Percentiles rank a stretch among this genome's conserved stretches.
These are phyloP conservation scores for Chymomyza fuscimana DNA, from an alignment of 2,888 invertebrate species.

Conservation along the genomic window DNA sequence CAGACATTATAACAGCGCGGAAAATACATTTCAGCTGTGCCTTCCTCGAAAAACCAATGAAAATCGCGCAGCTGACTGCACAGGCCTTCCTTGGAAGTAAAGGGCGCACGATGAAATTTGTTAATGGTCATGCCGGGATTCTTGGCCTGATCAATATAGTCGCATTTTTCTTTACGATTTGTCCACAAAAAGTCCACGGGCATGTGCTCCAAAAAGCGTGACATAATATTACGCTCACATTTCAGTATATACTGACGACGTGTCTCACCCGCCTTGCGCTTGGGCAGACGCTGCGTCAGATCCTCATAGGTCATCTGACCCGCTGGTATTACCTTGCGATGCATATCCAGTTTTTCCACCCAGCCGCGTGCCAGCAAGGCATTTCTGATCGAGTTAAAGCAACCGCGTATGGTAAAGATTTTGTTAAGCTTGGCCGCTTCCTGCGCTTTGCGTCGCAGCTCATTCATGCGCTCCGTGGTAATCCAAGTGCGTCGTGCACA, in stretches of 20 bases:
- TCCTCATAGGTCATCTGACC: conserved; percentile 78
- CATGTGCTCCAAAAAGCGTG: conserved; percentile 88
- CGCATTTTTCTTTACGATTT: conserved; percentile 87
- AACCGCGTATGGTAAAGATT: conserved; percentile 86
- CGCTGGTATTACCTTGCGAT: conserved; percentile 72
- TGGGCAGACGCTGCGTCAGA: conserved; percentile 77
- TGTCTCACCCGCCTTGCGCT: conserved; percentile 78
- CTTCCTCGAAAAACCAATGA: conserved; percentile 92
- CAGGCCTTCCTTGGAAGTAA: conserved; percentile 95
- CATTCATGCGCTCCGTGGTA: conserved; percentile 84
- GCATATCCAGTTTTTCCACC: conserved; percentile 80
- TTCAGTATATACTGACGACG: conserved; percentile 82
- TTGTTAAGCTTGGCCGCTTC: conserved; percentile 84
- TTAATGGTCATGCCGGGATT: conserved; percentile 86
- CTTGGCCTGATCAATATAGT: conserved; percentile 78
- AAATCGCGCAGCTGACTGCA: conserved; percentile 89
- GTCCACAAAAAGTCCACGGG: conserved; percentile 95
- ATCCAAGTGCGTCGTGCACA: conserved; percentile 81
- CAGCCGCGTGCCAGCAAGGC: conserved; percentile 87
- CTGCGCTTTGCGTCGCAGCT: conserved; percentile 84
- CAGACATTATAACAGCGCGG: conserved; percentile 93
- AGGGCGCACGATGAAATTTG: conserved; percentile 91
- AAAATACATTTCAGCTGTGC: conserved; percentile 89
- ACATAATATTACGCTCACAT: conserved; percentile 86
- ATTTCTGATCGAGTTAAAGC: conserved; percentile 86